A percentile compares a stretch with the other conserved stretches of the same genome.
Conservation (phyloP, 2,113 vertebrate genomes). For the Sapajus apella region DNA sequence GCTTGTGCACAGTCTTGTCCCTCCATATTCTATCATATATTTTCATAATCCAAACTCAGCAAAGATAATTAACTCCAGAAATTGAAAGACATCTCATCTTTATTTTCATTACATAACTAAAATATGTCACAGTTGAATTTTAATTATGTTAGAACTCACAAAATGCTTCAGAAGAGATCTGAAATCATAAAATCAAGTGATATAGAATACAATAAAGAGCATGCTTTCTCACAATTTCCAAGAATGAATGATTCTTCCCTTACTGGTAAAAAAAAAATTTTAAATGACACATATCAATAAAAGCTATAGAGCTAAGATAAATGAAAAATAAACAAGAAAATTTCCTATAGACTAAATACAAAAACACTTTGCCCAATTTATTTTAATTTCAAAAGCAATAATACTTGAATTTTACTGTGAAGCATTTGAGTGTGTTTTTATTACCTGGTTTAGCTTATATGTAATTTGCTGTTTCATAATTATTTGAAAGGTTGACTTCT, state of each 20-base stretch:
- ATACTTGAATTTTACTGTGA: neutral
- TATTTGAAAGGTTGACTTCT: neutral
- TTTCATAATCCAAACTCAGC: neutral
- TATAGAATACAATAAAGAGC: neutral
- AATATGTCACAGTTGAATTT: neutral
- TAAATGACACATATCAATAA: neutral
- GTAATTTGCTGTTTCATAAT: neutral
- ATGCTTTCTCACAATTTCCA: neutral
- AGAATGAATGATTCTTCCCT: neutral
- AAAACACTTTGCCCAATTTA: neutral
- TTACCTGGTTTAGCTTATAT: neutral
- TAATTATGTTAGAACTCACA: neutral
- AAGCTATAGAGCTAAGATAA: neutral
- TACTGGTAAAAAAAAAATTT: neutral
- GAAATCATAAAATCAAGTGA: neutral
- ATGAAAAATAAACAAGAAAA: neutral
- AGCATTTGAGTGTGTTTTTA: neutral
- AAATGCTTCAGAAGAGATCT: neutral
- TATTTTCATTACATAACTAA: neutral
- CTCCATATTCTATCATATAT: neutral
- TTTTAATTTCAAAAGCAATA: neutral
- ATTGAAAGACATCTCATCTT: neutral
- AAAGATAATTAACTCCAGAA: neutral
- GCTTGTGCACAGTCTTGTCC: neutral
- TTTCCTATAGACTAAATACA: neutral